Evolutionary conservation across 2,888 invertebrate species (phyloP).

Genomic region (Laspeyria flexula): DNA sequence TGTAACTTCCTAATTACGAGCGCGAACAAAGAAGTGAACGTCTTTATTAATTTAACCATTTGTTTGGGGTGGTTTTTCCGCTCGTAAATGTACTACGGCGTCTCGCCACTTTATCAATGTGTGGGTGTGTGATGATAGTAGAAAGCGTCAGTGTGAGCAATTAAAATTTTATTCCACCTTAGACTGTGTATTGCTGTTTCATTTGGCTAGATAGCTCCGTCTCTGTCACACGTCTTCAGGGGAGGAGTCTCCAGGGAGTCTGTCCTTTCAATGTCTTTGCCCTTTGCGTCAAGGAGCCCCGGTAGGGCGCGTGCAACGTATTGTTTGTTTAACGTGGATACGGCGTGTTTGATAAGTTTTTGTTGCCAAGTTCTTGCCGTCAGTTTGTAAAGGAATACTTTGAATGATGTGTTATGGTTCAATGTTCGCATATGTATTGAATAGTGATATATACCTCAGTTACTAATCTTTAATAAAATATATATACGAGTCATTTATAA

Average conservation of each 20-base stretch:
- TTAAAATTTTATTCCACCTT: conserved; percentile 86
- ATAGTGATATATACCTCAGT: not conserved
- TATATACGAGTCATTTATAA: too few relatives aligned
- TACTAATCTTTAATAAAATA: too few relatives aligned
- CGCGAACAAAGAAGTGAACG: conserved; percentile 69
- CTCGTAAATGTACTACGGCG: conserved; percentile 66
- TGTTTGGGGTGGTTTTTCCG: conserved; percentile 81
- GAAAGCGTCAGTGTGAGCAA: conserved; percentile 77
- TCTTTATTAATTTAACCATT: conserved; percentile 81
- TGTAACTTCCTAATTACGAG: conserved; percentile 63
- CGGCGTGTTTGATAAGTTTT: conserved; percentile 52
- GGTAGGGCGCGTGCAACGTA: conserved; percentile 75
- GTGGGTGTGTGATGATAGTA: conserved; percentile 61
- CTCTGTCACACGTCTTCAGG: conserved; percentile 78
- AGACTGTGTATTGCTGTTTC: conserved; percentile 71
- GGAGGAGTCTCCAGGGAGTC: conserved; percentile 88
- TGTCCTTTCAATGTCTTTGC: conserved; percentile 88
- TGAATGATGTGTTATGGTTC: not conserved
- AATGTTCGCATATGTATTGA: not conserved
- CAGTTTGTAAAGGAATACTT: not conserved
- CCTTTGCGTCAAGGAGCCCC: conserved; percentile 83
- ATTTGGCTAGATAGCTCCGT: conserved; percentile 64
- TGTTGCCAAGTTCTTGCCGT: conserved; percentile 13
- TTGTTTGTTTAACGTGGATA: conserved; percentile 68
- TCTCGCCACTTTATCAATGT: conserved; percentile 68